Evolutionary conservation across 1,140 invertebrate genomes (phyloP), one percentile per base, ranked within the genome.

Genomic region (Mya arenaria): DNA sequence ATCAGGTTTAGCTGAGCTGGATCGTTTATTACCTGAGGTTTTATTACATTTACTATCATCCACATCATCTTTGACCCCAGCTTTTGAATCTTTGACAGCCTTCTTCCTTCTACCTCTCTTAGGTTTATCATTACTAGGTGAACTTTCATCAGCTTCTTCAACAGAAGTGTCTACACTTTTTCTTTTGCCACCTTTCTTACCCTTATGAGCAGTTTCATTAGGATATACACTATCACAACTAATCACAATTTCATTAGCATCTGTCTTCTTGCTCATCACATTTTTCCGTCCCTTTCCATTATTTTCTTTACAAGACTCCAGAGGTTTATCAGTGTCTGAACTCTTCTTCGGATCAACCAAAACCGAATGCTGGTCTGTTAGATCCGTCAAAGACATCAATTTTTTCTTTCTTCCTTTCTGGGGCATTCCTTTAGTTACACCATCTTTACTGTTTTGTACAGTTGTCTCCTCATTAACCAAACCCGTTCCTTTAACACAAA

Each of bases 321-420:
- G 56, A 15, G 83, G 75, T 44, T 65, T 79, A 36, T 73, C 60
- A 68, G 73, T 55, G n/a, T 78, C 34, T 17, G 86, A 87, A 52
- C 71, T 72, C 25, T 69, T 82, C 37, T 82, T 81, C 3, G 86
- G 84, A 44, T 84, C 83, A 36, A 87, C 58, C 55, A 87, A 73
- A 60, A 84, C 73, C 37, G 86, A 86, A 72, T 69, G 44, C 17
- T 80, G 84, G 36, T 56, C 62, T 34, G n/a, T 71, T 68, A 73
- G 52, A 34, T 83, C 82, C 41, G 62, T 72, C 15, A 85, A 23
- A 19, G 75, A 77, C 48, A 87, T 28, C 17, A 86, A 66, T 80
- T 83, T 86, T 60, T 81, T 87, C 68, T 86, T 85, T 32, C 58
- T 41, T n/a, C 52, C 56, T 56, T 82, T 65, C 36, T n/a, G n/a